Percentiles rank a stretch among this genome's conserved stretches.
phyloP scores from a whole-genome alignment of 2,888 invertebrate species.

The Scelioninae gen. 1 region DNA sequence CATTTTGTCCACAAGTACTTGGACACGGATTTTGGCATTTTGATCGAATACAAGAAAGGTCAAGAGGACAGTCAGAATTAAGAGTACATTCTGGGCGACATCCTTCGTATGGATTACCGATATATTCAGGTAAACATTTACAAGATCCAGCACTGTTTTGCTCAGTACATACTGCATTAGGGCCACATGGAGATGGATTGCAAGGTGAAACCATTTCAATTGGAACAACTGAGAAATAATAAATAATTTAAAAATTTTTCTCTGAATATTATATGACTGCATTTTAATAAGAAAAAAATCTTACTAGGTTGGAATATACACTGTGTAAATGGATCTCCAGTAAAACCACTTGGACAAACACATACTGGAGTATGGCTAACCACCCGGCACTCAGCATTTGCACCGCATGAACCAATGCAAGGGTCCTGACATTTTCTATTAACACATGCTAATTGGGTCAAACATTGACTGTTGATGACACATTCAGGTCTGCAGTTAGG shows the following conservation, averaged over 20 bases:
- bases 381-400: constrained; percentile 90
- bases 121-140: too few relatives aligned
- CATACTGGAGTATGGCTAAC: constrained; percentile 90
- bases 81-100: too few relatives aligned
- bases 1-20: too few relatives aligned
- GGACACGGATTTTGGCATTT: too few relatives aligned
- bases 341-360: constrained; percentile 87
- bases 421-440: constrained; percentile 90
- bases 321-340: constrained; percentile 88
- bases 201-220: constrained; percentile 84
- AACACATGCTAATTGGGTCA: constrained; percentile 87
- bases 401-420: constrained; percentile 89
- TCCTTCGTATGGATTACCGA: too few relatives aligned
- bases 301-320: constrained; percentile 85
- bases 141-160: constrained; percentile 90
- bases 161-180: constrained; percentile 90
- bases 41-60: too few relatives aligned
- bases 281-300: too few relatives aligned
- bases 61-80: too few relatives aligned
- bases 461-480: constrained; percentile 88
- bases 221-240: constrained; percentile 24
- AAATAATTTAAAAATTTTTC: too few relatives aligned
- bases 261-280: too few relatives aligned
- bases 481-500: constrained; percentile 89
- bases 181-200: constrained; percentile 89